Evolutionary conservation across 1,140 invertebrate genomes (phyloP), one percentile per base, ranked within the genome.

Genomic region (Druon quercuslanigerum): DNA sequence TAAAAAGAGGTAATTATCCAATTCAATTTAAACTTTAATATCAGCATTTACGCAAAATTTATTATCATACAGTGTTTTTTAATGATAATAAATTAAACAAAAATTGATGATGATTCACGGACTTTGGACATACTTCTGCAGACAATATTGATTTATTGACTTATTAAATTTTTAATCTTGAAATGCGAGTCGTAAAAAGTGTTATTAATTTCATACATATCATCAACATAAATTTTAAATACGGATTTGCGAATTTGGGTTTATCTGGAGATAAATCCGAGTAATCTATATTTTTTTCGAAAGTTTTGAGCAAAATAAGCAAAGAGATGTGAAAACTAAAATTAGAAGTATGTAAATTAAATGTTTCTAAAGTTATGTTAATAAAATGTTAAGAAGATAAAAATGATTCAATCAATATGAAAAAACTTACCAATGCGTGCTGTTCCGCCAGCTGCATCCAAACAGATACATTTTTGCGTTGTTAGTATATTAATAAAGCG

Each of bases 341-440:
- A 40, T 40, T 40, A 9, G 40, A 40, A 40, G 8, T 40, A 40
- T 40, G 40, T 40, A 9, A 40, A 40, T 5, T 40, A 9, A 40
- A 16, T 54, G 16, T 8, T n/a, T 54, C 3, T 17, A 17, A 54
- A 54, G 14, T 4, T 17, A n/a, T 54, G 25, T 25, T 25, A 54
- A 54, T 54, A 17, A 40, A 16, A 7, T 40, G 40, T 66, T 60
- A 60, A 20, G 12, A 25, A 25, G 3, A 60, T 2, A 33, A 66
- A 33, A 14, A 33, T 33, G 6, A 66, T 19, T 19, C 25, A 72
- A 50, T 50, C 76, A 79, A 50, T 73, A 71, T 51, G 25, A 7
- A 66, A 76, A 76, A n/a, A n/a, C 91, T 91, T 87, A 92, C 91
- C 91, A 17, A 92, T 88, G 78, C 91, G 90, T 78, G 90, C 89